Evolutionary conservation across 2,888 invertebrate genomes (phyloP).

Genomic region (Thumatha senex): DNA sequence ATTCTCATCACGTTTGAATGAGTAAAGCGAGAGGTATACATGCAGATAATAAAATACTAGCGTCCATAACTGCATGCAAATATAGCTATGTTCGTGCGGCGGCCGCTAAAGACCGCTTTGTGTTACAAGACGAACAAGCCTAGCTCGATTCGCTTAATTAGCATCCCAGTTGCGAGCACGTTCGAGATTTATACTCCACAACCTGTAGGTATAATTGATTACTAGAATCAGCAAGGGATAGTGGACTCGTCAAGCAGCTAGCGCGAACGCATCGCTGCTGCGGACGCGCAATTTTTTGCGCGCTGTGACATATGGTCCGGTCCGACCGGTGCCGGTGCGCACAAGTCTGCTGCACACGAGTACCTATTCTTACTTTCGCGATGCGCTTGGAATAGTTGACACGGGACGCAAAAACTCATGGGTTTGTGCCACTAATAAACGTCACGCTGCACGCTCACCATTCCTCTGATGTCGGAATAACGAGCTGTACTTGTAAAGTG

Average conservation of each 20-base stretch:
- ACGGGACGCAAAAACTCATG: constrained; percentile 23
- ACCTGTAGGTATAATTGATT: not conserved
- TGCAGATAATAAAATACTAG: not conserved
- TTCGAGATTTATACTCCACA: not conserved
- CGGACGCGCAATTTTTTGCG: constrained; percentile 28
- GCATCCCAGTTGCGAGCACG: not conserved
- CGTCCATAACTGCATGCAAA: not conserved
- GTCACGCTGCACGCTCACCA: not conserved
- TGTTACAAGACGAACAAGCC: not conserved
- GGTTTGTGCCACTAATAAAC: constrained; percentile 17
- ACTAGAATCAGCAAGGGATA: no score
- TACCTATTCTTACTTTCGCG: constrained; percentile 18
- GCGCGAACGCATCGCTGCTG: no score
- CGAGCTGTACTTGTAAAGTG: no score
- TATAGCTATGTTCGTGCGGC: not conserved
- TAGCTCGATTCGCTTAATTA: not conserved
- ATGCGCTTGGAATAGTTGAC: constrained; percentile 21
- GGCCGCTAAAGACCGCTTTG: not conserved
- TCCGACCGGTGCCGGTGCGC: constrained; percentile 22
- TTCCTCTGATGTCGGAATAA: no score
- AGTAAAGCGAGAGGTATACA: constrained; percentile 1
- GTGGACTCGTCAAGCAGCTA: no score
- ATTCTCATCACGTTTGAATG: not conserved
- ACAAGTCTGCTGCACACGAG: not conserved
- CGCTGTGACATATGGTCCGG: constrained; percentile 41